Evolutionary conservation across 1,140 invertebrate species (phyloP).

Genomic region (Achatina immaculata): DNA sequence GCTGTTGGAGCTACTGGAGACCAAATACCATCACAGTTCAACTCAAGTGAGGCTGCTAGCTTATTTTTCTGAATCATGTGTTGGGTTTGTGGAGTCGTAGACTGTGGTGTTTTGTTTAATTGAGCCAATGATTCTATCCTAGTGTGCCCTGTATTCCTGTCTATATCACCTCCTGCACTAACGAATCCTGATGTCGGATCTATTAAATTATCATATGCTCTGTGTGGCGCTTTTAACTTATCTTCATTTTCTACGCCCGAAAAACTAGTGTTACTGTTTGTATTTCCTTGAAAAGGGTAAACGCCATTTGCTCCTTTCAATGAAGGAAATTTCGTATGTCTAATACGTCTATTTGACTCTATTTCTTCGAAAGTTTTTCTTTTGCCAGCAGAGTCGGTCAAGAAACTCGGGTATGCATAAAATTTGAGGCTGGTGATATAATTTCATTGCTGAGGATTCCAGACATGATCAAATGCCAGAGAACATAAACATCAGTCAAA

Average conservation of each 20-base stretch:
- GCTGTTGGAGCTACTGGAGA: conserved; percentile 58
- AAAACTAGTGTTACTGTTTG: conserved; percentile 40
- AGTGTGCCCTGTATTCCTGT: conserved; percentile 62
- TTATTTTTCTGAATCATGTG: conserved; percentile 55
- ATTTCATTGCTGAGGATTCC: conserved; percentile 47
- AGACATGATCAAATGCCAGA: too few relatives aligned
- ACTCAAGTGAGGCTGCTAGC: conserved; percentile 58
- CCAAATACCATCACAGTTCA: conserved; percentile 56
- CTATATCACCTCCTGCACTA: conserved; percentile 66
- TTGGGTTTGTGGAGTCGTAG: conserved; percentile 48
- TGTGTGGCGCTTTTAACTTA: conserved; percentile 60
- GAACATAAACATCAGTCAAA: too few relatives aligned
- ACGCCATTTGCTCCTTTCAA: conserved; percentile 57
- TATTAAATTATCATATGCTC: conserved; percentile 65
- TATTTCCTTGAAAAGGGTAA: conserved; percentile 59
- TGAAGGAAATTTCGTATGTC: conserved; percentile 68
- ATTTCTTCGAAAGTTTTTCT: conserved; percentile 59
- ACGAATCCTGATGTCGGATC: conserved; percentile 69
- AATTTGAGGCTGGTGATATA: conserved; percentile 61
- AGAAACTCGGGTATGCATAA: conserved; percentile 39
- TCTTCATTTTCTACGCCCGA: conserved; percentile 67
- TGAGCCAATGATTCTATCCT: conserved; percentile 62
- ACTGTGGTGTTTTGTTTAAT: conserved; percentile 62
- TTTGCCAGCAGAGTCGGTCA: conserved; percentile 60
- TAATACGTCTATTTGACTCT: conserved; percentile 57